Percentiles rank a stretch among this genome's conserved stretches.
Evolutionary conservation across 2,888 invertebrate genomes (phyloP).

Genomic region (Stenchaetothrips biformis): DNA sequence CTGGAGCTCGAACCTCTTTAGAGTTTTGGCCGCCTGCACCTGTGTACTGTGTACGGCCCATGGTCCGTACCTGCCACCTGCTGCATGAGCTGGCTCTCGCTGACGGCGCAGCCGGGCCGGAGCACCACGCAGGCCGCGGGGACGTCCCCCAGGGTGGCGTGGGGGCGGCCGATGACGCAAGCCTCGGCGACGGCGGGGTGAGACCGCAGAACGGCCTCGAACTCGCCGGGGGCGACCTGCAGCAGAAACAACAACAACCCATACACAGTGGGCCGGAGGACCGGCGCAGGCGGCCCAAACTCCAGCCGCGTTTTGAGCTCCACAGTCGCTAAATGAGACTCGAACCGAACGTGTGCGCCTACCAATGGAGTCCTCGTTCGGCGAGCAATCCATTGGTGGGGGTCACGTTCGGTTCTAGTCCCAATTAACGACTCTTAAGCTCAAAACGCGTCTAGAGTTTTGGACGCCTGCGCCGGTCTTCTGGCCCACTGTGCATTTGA

Average conservation of each 20-base stretch:
- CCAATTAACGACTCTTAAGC: no score
- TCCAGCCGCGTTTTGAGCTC: no score
- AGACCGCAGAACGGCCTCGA: background rate
- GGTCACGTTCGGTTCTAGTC: no score
- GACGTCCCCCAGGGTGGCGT: background rate
- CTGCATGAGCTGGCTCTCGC: background rate
- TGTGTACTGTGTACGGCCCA: background rate
- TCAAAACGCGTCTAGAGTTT: no score
- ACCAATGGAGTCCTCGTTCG: no score
- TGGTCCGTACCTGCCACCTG: background rate
- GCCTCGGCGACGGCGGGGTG: constrained; percentile 12
- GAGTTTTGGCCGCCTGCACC: no score
- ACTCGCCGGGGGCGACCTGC: background rate
- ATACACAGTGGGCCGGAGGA: no score
- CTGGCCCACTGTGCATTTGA: no score
- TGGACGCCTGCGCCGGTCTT: no score
- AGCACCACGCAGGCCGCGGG: background rate
- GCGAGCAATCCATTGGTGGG: no score
- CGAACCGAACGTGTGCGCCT: background rate
- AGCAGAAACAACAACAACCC: background rate
- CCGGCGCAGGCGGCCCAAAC: no score
- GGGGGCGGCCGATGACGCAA: background rate
- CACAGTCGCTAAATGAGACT: background rate
- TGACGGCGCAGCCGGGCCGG: background rate
- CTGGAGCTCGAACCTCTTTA: no score